Evolutionary conservation across 1,140 invertebrate genomes (phyloP), one percentile per base, ranked within the genome.

Genomic region (Yoshiicerus persimilis): DNA sequence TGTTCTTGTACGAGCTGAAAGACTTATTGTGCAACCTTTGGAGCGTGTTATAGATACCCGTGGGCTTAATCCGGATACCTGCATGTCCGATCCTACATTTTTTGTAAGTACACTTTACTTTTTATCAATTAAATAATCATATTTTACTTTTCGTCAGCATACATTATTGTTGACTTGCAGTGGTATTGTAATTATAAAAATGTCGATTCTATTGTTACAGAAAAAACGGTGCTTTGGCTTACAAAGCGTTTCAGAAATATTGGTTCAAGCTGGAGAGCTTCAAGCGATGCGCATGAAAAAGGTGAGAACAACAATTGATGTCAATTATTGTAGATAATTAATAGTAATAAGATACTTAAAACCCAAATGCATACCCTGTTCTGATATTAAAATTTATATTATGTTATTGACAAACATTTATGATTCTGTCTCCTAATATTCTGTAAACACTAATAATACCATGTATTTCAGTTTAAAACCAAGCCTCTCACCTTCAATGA

Each of bases 261-360:
- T 90, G 23, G 90, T 90, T 38, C 88, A 88, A 70, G 90, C 90
- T 25, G 89, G 90, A 36, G 90, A 90, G 66, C 77, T 90, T 87
- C 87, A 90, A 84, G 90, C 90, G 47, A 89, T 87, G 62, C 75
- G 90, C 3, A 36, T 90, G 11, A 90, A 89, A 56, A 90, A 88
- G 88, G 88, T 89, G n/a, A n/a, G n/a, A n/a, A n/a, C n/a, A 84
- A 8, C 23, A 23, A 38, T 62, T 27, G 5, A 13, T 64, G 25
- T 62, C 70, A 38, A 39, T 75, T 27, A 16, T 20, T 27, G 9
- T 86, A 62, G 30, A 36, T 23, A 47, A 62, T 13, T 41, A n/a
- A 16, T 47, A 47, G 2, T 47, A 47, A 47, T 16, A 47, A 16
- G 2, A 47, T 16, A 47, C 9, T 6, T 64, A 64, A 64, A 64